A percentile compares a stretch with the other conserved stretches of the same genome.
phyloP scores from a whole-genome alignment of 2,113 vertebrate species.

The Taxidea taxus region DNA sequence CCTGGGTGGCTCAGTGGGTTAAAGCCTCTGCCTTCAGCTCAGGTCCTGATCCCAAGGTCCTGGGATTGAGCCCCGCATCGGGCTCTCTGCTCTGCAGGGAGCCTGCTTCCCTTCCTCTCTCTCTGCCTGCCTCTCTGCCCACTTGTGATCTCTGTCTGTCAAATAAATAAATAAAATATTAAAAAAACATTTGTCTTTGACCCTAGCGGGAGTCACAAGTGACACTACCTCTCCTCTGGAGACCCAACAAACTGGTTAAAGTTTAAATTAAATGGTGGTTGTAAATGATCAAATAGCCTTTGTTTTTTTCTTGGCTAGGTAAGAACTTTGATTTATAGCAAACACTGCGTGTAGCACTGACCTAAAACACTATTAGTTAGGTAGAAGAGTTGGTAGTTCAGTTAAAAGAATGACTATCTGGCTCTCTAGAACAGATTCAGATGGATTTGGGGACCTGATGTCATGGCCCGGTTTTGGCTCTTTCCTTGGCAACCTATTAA shows the following conservation, averaged over 20 bases:
- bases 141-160: too few relatives aligned
- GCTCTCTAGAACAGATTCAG: neutral
- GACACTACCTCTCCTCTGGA: neutral
- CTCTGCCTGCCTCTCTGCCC: too few relatives aligned
- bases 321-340: neutral
- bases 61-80: too few relatives aligned
- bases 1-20: too few relatives aligned
- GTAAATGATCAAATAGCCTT: neutral
- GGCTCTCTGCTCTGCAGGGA: too few relatives aligned
- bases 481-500: neutral
- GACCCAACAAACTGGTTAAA: neutral
- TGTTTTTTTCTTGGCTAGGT: neutral
- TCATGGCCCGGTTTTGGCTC: neutral
- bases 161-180: too few relatives aligned
- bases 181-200: neutral
- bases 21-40: too few relatives aligned
- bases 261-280: neutral
- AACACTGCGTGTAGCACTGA: neutral
- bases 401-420: neutral
- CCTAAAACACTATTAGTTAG: neutral
- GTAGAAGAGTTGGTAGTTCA: neutral
- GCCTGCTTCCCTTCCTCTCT: too few relatives aligned
- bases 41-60: too few relatives aligned
- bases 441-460: neutral
- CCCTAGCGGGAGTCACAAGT: neutral